Conservation (phyloP, 2,797 vertebrate genomes). For the Australoheros facetus region DNA sequence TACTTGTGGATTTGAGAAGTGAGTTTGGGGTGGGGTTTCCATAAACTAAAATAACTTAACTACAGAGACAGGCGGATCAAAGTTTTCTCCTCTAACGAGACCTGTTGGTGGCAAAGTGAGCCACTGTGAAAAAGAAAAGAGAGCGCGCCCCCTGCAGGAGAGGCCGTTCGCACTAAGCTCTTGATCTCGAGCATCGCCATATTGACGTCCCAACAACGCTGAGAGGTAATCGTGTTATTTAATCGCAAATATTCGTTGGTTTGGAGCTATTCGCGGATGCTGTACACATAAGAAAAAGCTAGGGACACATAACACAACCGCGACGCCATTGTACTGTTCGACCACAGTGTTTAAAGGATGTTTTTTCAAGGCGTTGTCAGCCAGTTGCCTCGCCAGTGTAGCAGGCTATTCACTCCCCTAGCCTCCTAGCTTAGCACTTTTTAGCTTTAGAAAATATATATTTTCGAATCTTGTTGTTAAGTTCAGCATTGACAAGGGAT, state of each 20-base stretch:
- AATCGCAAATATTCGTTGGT: slow-evolving; percentile 47
- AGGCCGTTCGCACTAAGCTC: slow-evolving; percentile 73
- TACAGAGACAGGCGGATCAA: slow-evolving; percentile 1
- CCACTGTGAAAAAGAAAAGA: slow-evolving; percentile 40
- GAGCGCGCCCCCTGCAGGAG: slow-evolving; percentile 74
- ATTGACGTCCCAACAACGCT: slow-evolving; percentile 85
- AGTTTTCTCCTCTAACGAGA: slow-evolving; percentile 35
- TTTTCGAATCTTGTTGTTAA: slow-evolving; percentile 28
- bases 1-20: neutral
- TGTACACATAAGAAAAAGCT: neutral
- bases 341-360: slow-evolving; percentile 46
- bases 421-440: slow-evolving; percentile 76
- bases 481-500: neutral
- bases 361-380: slow-evolving; percentile 83
- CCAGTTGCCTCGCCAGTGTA: slow-evolving; percentile 72
- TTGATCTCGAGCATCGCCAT: slow-evolving; percentile 83
- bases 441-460: slow-evolving; percentile 57
- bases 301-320: slow-evolving; percentile 14
- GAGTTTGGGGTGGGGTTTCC: neutral
- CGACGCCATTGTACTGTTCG: neutral
- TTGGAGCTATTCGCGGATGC: neutral
- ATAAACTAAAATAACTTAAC: neutral
- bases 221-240: slow-evolving; percentile 82
- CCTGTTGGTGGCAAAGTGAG: slow-evolving; percentile 63
- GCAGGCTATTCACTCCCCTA: slow-evolving; percentile 74